phyloP scores from a whole-genome alignment of 2,797 vertebrate genomes.

The Ctenopoma multispine region DNA sequence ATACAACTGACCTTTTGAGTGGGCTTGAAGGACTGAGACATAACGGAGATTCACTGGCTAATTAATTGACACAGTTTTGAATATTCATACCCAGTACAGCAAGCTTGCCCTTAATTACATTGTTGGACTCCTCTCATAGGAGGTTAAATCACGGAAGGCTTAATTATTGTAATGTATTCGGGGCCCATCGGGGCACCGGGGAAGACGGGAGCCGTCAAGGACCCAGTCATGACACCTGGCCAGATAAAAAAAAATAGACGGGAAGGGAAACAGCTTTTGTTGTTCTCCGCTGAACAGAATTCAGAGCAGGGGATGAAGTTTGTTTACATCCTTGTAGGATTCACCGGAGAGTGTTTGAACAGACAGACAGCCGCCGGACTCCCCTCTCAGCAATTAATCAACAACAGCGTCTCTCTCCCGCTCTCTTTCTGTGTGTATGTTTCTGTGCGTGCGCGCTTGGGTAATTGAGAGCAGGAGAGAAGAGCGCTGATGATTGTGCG shows the following conservation, averaged over 20 bases:
- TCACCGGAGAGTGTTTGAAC: constrained; percentile 81
- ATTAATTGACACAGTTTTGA: constrained; percentile 99
- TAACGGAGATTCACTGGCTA: constrained; percentile 91
- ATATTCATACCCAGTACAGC: constrained; percentile 99
- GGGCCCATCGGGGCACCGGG: constrained; percentile 91
- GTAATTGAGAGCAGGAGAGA: constrained; percentile 53
- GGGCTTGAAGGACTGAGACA: constrained; percentile 89
- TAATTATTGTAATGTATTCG: constrained; percentile 99
- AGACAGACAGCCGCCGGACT: constrained; percentile 81
- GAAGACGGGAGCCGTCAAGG: constrained; percentile 95
- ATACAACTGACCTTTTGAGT: constrained; percentile 91
- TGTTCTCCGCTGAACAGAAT: constrained; percentile 79
- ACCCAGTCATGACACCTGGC: constrained; percentile 96
- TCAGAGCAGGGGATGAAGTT: constrained; percentile 82
- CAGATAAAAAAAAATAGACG: constrained; percentile 72
- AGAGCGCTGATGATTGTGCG: constrained; percentile 71
- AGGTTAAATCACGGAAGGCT: constrained; percentile 99
- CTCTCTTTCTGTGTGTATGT: constrained; percentile 11
- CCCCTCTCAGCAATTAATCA: constrained; percentile 85
- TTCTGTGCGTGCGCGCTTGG: constrained; percentile 34
- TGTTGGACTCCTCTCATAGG: constrained; percentile 98
- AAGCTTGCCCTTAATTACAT: constrained; percentile 99
- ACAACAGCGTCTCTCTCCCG: constrained; percentile 51
- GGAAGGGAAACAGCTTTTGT: constrained; percentile 89
- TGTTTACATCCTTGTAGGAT: constrained; percentile 86